phyloP scores from a whole-genome alignment of 2,113 vertebrate species.

The Phocoena sinus region DNA sequence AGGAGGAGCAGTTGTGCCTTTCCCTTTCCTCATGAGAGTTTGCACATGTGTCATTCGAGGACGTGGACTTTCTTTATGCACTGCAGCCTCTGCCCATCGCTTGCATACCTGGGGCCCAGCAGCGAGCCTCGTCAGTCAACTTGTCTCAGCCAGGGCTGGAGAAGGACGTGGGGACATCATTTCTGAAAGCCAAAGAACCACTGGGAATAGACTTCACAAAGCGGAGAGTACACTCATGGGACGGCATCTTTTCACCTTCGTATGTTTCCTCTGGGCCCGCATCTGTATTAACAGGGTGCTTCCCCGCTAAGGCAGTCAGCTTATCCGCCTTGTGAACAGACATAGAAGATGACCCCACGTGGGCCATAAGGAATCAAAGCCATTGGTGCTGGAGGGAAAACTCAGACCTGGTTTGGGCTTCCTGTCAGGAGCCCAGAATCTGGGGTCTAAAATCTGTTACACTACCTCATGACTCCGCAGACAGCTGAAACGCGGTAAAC shows the following conservation, averaged over 20 bases:
- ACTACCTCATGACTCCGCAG: neutral
- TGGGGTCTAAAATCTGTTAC: neutral
- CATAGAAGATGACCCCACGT: neutral
- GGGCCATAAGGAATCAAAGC: neutral
- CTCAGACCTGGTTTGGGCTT: neutral
- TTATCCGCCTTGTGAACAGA: neutral
- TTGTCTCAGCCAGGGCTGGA: neutral
- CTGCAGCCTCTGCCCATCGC: neutral
- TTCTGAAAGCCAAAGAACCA: neutral
- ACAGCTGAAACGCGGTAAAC: neutral
- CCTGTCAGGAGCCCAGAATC: neutral
- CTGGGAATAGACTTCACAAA: neutral
- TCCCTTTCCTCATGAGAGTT: neutral
- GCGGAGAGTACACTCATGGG: neutral
- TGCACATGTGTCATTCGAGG: neutral
- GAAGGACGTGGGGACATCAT: rapidly evolving
- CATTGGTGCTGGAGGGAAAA: neutral
- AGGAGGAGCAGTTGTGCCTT: neutral
- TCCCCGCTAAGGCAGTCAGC: neutral
- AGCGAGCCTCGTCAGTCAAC: rapidly evolving
- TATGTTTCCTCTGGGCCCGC: neutral
- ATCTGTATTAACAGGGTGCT: neutral
- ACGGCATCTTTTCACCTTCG: neutral
- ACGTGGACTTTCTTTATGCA: neutral
- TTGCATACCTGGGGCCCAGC: neutral